These are phyloP conservation scores for Lumbricus terrestris DNA, from an alignment of 2,888 invertebrate genomes.

Conservation along the genomic window DNA sequence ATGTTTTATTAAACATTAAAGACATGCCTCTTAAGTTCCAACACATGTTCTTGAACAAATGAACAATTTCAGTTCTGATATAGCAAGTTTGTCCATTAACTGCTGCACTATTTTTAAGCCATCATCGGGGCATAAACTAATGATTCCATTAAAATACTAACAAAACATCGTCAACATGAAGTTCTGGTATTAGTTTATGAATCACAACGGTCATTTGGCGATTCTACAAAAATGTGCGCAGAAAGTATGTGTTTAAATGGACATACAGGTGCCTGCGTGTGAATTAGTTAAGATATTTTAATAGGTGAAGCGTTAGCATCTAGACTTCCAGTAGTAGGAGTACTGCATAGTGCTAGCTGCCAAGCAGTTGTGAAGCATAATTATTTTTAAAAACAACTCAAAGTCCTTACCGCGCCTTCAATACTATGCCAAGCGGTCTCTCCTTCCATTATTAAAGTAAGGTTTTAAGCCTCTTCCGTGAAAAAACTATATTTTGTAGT, in stretches of 20 bases:
- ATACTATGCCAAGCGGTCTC: neutral
- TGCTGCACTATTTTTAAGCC: neutral
- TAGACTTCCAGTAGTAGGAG: neutral
- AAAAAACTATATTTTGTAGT: neutral
- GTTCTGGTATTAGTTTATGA: neutral
- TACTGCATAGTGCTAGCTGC: neutral
- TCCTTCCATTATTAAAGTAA: slow-evolving; percentile 7
- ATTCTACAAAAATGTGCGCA: neutral
- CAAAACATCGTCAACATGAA: neutral
- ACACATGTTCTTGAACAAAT: neutral
- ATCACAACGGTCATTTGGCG: neutral
- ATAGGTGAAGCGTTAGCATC: neutral
- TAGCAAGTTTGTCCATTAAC: neutral
- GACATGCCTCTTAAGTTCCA: neutral
- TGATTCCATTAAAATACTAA: neutral
- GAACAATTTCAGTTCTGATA: neutral
- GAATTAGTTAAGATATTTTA: too few species aligned
- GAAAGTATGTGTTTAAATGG: neutral
- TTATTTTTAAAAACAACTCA: neutral
- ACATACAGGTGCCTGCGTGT: too few species aligned
- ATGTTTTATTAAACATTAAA: neutral
- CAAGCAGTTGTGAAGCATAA: neutral
- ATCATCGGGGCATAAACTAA: neutral
- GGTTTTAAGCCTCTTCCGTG: neutral
- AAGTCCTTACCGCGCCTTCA: neutral